Evolutionary conservation across 2,113 vertebrate genomes (phyloP).

Genomic region (Chaetorhynchus papuensis): DNA sequence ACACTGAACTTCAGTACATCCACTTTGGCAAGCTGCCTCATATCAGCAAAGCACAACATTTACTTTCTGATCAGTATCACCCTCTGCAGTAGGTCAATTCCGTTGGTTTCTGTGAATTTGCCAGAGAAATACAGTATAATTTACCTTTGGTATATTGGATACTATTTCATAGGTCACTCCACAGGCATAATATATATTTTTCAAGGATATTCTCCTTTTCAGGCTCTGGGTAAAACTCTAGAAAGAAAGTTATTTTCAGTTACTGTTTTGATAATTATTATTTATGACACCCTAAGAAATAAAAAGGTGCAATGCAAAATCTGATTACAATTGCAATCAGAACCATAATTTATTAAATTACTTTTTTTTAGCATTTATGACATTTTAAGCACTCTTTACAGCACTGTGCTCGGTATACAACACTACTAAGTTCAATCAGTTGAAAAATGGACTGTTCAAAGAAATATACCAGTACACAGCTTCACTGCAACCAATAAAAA

Average conservation of each 20-base stretch:
- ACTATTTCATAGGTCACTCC: constrained; percentile 97
- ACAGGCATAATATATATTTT: constrained; percentile 88
- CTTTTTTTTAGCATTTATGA: background rate
- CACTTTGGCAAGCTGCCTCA: background rate
- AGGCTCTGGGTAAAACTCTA: constrained; percentile 98
- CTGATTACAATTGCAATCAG: background rate
- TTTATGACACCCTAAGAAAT: background rate
- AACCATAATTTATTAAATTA: background rate
- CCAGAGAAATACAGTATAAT: background rate
- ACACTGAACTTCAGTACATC: background rate
- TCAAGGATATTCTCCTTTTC: constrained; percentile 93
- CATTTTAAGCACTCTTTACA: background rate
- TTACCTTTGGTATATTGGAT: constrained; percentile 98
- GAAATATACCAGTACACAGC: background rate
- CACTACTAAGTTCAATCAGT: background rate
- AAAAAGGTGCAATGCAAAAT: background rate
- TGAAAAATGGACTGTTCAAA: background rate
- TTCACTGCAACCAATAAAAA: background rate
- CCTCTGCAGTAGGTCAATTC: background rate
- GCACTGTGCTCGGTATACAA: background rate
- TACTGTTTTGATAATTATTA: background rate
- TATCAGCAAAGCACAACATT: background rate
- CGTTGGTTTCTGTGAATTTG: background rate
- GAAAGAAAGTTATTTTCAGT: background rate
- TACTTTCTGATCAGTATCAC: background rate